Evolutionary conservation across 1,140 invertebrate genomes (phyloP), one percentile per base, ranked within the genome.

Genomic region (Helicorthomorpha holstii): DNA sequence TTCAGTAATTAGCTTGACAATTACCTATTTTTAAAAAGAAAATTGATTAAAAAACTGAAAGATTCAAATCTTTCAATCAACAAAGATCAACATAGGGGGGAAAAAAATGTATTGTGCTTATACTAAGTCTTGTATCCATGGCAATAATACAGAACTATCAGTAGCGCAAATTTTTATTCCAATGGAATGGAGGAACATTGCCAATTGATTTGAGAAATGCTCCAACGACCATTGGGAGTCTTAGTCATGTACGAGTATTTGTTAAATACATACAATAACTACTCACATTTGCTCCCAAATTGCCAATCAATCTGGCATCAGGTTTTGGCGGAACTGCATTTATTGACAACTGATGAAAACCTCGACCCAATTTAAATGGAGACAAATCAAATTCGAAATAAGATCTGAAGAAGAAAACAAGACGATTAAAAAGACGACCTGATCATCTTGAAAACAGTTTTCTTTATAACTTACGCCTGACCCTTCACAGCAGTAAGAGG

Each of bases 281-380:
- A 52, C 53, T 75, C 45, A 92, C 66, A 51, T 72, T 73, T 14
- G 78, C 75, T 26, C 66, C 72, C 48, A 65, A 60, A 56, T 69
- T 72, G n/a, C 74, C 75, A 46, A 77, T 64, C 0, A 77, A 60
- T 44, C 68, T 58, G 23, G 64, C 54, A 54, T 90, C 76, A 22
- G 70, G 60, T 75, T 63, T 70, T 54, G 57, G 63, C 54, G 58
- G 72, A 60, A 56, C 76, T n/a, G 80, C 83, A 60, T 74, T 82
- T 4, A 95, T 61, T 0, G 78, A 77, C 2, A 91, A 71, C 55
- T 80, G 80, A 68, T 95, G 95, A 60, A 87, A 77, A 23, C 89
- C 91, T 57, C 84, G 75, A 7, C 78, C 75, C 26, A 83, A 79
- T 55, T 86, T 87, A 22, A 79, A 75, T 56, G 82, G 75, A 69